phyloP scores from a whole-genome alignment of 1,140 invertebrate species.

The Drosophila pectinifera region DNA sequence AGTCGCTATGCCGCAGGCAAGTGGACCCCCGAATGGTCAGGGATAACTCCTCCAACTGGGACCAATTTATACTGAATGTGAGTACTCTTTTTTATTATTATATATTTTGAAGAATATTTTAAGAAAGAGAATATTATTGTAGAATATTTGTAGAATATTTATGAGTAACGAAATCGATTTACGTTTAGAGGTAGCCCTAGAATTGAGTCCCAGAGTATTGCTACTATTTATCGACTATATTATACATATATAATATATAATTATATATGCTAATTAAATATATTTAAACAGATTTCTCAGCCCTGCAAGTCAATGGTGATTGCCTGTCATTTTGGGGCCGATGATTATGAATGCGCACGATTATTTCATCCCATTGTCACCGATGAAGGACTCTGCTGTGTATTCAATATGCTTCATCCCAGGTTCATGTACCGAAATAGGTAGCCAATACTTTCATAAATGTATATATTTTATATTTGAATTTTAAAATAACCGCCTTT shows the following conservation, averaged over 20 bases:
- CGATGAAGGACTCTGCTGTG: conserved; percentile 93
- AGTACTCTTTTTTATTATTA: neutral
- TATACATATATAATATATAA: too few relatives aligned
- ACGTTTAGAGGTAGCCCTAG: too few relatives aligned
- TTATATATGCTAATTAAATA: too few relatives aligned
- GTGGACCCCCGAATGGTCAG: conserved; percentile 9
- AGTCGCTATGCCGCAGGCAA: conserved; percentile 88
- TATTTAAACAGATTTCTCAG: conserved; percentile 85
- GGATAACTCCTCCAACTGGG: conserved; percentile 53
- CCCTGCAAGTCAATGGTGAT: conserved; percentile 90
- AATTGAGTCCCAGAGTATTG: too few relatives aligned
- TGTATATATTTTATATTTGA: too few relatives aligned
- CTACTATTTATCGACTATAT: too few relatives aligned
- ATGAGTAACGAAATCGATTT: too few relatives aligned
- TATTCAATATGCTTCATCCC: conserved; percentile 90
- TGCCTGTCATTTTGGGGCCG: conserved; percentile 88
- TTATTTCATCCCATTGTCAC: conserved; percentile 91
- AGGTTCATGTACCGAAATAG: conserved; percentile 87
- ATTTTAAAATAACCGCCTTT: too few relatives aligned
- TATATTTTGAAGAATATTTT: neutral
- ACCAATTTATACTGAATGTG: conserved; percentile 72
- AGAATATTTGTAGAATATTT: too few relatives aligned
- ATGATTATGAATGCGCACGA: conserved; percentile 87
- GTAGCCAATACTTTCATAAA: conserved; percentile 20
- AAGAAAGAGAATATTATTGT: too few relatives aligned